phyloP scores from a whole-genome alignment of 35 echinoderm and acorn worm species.

The Heliocidaris tuberculata region DNA sequence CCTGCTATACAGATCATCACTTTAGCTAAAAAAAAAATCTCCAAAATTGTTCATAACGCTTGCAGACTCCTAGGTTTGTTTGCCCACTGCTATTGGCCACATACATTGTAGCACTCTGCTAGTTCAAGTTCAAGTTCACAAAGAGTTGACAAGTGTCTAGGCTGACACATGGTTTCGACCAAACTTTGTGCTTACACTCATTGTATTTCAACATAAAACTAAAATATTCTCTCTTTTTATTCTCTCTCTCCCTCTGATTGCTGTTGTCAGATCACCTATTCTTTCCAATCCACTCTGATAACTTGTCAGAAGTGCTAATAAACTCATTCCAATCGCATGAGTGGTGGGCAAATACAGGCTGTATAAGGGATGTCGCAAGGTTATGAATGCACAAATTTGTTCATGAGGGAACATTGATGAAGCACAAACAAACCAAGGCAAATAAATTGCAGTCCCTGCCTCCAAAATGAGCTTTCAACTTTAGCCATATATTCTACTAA shows the following conservation, averaged over 20 bases:
- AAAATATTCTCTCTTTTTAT: background rate
- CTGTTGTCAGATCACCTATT: background rate
- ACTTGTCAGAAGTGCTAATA: constrained; percentile 2
- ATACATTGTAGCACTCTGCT: no score
- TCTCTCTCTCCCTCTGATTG: background rate
- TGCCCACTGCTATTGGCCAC: no score
- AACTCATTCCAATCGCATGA: constrained; percentile 2
- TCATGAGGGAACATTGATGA: constrained; percentile 10
- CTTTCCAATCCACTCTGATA: background rate
- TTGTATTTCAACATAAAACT: background rate
- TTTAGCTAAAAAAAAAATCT: no score
- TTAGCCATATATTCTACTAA: background rate
- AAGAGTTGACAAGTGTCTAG: background rate
- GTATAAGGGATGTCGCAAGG: background rate
- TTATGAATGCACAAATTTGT: constrained; percentile 18
- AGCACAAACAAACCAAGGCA: background rate
- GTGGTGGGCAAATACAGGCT: background rate
- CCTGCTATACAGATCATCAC: no score
- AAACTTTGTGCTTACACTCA: background rate
- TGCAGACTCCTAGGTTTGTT: no score
- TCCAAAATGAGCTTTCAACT: background rate
- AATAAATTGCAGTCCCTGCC: background rate
- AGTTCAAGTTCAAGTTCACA: background rate
- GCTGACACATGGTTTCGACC: background rate
- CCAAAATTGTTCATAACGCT: no score